A percentile compares a stretch with the other conserved stretches of the same genome.
Conservation (phyloP, 2,888 invertebrate genomes). For the Harpalus rufipes region DNA sequence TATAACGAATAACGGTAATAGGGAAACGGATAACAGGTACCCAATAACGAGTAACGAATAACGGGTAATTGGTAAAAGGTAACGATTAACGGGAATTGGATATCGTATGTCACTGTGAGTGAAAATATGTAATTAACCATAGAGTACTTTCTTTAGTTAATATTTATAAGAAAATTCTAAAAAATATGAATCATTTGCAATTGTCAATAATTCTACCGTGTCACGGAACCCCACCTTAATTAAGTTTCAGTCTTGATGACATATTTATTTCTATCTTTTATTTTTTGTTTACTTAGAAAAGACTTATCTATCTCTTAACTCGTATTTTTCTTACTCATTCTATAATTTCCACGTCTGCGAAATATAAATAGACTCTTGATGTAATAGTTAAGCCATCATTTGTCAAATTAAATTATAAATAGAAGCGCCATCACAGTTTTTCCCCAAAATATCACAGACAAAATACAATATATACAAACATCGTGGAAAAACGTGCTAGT, state of each 20-base stretch:
- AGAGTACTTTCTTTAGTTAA: too few relatives aligned
- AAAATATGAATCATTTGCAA: too few relatives aligned
- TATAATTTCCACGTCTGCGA: not conserved
- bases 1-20: too few relatives aligned
- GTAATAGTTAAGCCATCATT: conserved; percentile 4
- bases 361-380: not conserved
- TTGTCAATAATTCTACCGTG: too few relatives aligned
- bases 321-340: not conserved
- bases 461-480: not conserved
- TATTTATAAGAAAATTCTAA: too few relatives aligned
- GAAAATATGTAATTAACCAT: too few relatives aligned
- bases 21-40: too few relatives aligned
- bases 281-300: not conserved
- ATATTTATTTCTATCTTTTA: not conserved
- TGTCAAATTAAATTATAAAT: conserved; percentile 27
- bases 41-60: too few relatives aligned
- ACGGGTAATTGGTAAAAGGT: too few relatives aligned
- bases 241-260: not conserved
- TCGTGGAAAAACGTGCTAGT: not conserved
- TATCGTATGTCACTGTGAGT: too few relatives aligned
- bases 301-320: not conserved
- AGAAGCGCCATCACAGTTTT: conserved; percentile 13
- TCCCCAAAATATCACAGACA: not conserved
- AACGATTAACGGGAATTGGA: too few relatives aligned
- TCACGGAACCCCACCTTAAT: too few relatives aligned